A percentile compares a stretch with the other conserved stretches of the same genome.
phyloP scores from a whole-genome alignment of 2,797 vertebrate species.

The Brachyrhaphis roseni region DNA sequence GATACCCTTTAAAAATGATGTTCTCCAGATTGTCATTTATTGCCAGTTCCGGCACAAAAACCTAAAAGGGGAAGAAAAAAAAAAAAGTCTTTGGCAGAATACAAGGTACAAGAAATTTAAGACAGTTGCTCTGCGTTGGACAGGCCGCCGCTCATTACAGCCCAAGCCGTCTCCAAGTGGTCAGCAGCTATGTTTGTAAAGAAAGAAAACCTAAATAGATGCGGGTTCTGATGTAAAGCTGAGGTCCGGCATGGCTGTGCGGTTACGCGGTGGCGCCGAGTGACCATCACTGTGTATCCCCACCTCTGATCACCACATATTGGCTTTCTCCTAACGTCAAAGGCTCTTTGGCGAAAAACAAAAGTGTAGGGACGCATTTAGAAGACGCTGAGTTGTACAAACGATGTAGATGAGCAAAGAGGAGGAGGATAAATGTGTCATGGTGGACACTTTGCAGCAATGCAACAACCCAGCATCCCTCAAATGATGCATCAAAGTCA shows the following conservation, averaged over 20 bases:
- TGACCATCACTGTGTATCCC: constrained; percentile 63
- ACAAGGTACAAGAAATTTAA: constrained; percentile 42
- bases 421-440: neutral
- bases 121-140: constrained; percentile 45
- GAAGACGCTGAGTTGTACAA: constrained; percentile 3
- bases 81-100: constrained; percentile 50
- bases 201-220: constrained; percentile 79
- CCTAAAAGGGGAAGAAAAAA: neutral
- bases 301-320: constrained; percentile 55
- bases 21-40: constrained; percentile 45
- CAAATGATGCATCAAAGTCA: neutral
- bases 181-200: constrained; percentile 72
- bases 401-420: neutral
- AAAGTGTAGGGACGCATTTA: neutral
- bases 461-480: neutral
- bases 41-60: constrained; percentile 41
- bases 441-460: neutral
- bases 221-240: constrained; percentile 78
- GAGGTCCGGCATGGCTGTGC: constrained; percentile 70
- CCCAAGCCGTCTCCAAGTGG: constrained; percentile 68
- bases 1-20: constrained; percentile 59
- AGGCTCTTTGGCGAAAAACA: constrained; percentile 1
- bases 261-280: constrained; percentile 74
- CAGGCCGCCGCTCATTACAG: constrained; percentile 69
- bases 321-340: constrained; percentile 31